Base-by-base conservation (phyloP, 2,888 invertebrate species). In the Cylindroiulus punctatus region DNA sequence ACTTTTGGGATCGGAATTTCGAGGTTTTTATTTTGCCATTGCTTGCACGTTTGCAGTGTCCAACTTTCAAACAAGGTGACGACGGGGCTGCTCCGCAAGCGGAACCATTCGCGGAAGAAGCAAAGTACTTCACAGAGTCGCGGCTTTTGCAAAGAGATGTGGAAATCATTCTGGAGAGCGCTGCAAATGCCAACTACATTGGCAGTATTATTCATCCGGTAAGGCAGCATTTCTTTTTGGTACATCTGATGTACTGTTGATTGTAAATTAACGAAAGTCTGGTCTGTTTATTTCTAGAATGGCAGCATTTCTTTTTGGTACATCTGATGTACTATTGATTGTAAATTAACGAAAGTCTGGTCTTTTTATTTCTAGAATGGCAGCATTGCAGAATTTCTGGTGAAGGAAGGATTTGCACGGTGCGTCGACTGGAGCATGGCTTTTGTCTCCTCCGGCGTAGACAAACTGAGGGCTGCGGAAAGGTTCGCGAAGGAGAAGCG, bases 381-480 rank as follows among this genome's bases (percentile, higher is more conserved):
- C 52, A 98, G 98, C 91, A 99, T 99, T 90, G 98, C 99, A 0
- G 99, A 98, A 91, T 93, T 95, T 40, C 92, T 99, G 87, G 91
- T 98, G 88, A 93, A 93, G 86, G 96, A 97, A 91, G 99, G 99
- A 22, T 96, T 97, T 90, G 99, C 98, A 0, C 95, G 94, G 90
- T 98, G 98, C 90, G 96, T 97, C 30, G 97, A 97, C 90, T 97
- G 97, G 97, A 96, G 96, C 65, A 95, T 98, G 92, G 94, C 95
- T 12, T 94, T 95, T 88, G 95, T 96, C 90, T 93, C 94, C 81
- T 94, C 94, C 90, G 95, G 97, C 83, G 95, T 96, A 5, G 95
- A 97, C 86, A 94, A 95, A 89, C 92, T 98, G 26, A 93, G 97
- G 89, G 93, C 94, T 57, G 97, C 97, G 0, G 98, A 98, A 90